Evolutionary conservation across 2,888 invertebrate genomes (phyloP).

Genomic region (Elysia crispata): DNA sequence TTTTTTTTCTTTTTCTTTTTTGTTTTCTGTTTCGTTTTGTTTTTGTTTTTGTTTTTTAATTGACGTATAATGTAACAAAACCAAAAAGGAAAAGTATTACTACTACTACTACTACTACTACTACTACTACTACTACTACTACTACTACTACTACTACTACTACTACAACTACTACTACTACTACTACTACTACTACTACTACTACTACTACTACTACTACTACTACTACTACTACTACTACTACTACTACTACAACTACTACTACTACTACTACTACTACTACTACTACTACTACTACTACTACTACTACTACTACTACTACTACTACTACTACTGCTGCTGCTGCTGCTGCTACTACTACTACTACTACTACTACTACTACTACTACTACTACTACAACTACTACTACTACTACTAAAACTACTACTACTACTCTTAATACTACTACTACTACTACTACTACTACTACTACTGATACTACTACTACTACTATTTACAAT

Average conservation of each 20-base stretch:
- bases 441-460: no score
- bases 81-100: no score
- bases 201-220: constrained; percentile 9
- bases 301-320: constrained; percentile 1
- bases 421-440: no score
- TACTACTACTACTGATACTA: no score
- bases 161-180: constrained; percentile 4
- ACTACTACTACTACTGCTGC: constrained; percentile 2
- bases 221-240: constrained; percentile 1
- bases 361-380: constrained; percentile 9
- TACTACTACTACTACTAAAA: no score
- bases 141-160: constrained; percentile 1
- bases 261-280: constrained; percentile 9
- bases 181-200: constrained; percentile 9
- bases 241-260: constrained; percentile 1
- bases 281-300: constrained; percentile 9
- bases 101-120: constrained; percentile 9
- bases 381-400: constrained; percentile 9
- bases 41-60: no score
- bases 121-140: constrained; percentile 4
- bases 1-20: no score
- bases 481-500: no score
- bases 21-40: no score
- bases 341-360: constrained; percentile 9
- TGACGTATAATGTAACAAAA: no score